A percentile compares a stretch with the other conserved stretches of the same genome.
Evolutionary conservation across 1,140 invertebrate species (phyloP).

Genomic region (Drosophila triauraria): DNA sequence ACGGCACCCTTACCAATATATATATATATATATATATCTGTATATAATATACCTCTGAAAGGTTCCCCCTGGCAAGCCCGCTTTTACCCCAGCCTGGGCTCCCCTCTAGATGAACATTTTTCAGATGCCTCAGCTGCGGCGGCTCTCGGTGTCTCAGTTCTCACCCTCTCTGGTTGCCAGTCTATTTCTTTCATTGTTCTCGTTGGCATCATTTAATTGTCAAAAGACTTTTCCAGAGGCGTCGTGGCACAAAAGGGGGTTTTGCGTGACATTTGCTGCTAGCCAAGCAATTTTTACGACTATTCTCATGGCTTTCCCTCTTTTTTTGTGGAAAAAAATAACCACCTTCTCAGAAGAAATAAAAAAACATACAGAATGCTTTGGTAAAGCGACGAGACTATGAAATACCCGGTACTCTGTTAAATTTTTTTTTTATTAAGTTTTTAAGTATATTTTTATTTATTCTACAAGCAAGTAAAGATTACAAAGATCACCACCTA

Average conservation of each 20-base stretch:
- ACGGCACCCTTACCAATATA: slow-evolving; percentile 30
- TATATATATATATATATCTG: background rate
- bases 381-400: background rate
- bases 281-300: slow-evolving; percentile 64
- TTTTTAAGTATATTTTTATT: no score
- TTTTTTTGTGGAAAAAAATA: background rate
- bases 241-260: background rate
- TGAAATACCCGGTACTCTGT: background rate
- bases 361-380: background rate
- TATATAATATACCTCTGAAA: slow-evolving; percentile 3
- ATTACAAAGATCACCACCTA: no score
- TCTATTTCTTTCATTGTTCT: slow-evolving; percentile 51
- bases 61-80: no score
- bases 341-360: slow-evolving; percentile 1
- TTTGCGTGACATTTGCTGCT: slow-evolving; percentile 51
- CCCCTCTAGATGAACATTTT: slow-evolving; percentile 51
- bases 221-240: slow-evolving; percentile 59
- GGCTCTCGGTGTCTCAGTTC: slow-evolving; percentile 6
- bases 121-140: slow-evolving; percentile 68
- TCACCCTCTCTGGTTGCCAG: slow-evolving; percentile 3
- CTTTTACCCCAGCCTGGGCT: background rate
- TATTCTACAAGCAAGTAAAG: no score
- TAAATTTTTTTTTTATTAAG: background rate
- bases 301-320: slow-evolving; percentile 6
- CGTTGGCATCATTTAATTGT: slow-evolving; percentile 77